Evolutionary conservation across 2,888 invertebrate species (phyloP), one percentile per base, ranked within the genome.

Genomic region (Ephialtes manifestator): DNA sequence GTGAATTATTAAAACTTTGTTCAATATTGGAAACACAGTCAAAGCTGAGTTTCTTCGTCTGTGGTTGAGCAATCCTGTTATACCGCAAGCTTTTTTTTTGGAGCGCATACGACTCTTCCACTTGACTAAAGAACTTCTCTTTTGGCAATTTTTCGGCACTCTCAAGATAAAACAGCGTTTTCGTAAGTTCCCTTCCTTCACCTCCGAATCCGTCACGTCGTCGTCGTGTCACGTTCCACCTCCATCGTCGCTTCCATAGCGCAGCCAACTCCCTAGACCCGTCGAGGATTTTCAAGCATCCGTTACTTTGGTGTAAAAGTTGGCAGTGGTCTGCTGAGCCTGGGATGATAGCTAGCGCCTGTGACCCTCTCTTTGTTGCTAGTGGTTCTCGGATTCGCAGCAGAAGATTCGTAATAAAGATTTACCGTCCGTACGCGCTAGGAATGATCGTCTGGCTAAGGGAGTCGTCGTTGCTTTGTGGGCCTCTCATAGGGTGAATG

Each of bases 361-460:
- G 65, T 60, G 53, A 43, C 48, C 71, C 8, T 60, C 39, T 76
- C 46, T 81, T 65, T 68, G 84, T 86, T 81, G 18, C 39, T 75
- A 53, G 78, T 71, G 75, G 60, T 86, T 84, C 74, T 65, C 65
- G 85, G 86, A 89, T 90, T 89, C 87, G 82, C 84, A 76, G 83
- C 81, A 78, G 86, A 83, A 88, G 88, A 87, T 88, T 85, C 87
- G 88, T 91, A 90, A 91, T 88, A 85, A 89, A 90, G 89, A 92
- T 89, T 86, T 89, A 92, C 88, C 79, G 89, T 70, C 35, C 13
- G 85, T 70, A 91, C 91, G 91, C 83, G 88, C 76, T 46, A 72
- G 71, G 91, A 91, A 91, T 90, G 87, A 87, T 78, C 58, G 51
- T 74, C 28, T 1, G 3, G 58, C 43, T 4, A 70, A 35, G 55